Evolutionary conservation across 2,888 invertebrate genomes (phyloP).

Genomic region (Diploptera punctata): DNA sequence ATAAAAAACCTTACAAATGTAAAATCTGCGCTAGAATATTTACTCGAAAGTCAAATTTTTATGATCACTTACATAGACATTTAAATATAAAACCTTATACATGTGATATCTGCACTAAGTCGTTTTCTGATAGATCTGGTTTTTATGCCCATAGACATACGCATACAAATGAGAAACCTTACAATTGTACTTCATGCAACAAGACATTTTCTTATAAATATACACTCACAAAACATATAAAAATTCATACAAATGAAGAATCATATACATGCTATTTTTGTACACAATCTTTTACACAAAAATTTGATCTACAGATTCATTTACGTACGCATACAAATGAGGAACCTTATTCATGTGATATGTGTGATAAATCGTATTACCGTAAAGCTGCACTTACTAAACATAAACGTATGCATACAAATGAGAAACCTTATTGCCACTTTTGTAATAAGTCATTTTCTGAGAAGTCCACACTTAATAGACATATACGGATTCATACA

Average conservation of each 20-base stretch:
- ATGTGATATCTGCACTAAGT: no score
- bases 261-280: not conserved
- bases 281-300: not conserved
- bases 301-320: not conserved
- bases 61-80: not conserved
- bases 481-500: not conserved
- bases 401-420: no score
- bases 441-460: not conserved
- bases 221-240: not conserved
- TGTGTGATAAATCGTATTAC: not conserved
- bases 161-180: no score
- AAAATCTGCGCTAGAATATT: not conserved
- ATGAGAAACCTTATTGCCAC: not conserved
- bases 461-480: no score
- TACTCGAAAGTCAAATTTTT: not conserved
- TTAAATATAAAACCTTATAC: no score
- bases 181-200: no score
- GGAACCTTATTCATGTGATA: not conserved
- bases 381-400: not conserved
- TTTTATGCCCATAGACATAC: not conserved
- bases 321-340: not conserved
- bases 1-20: not conserved
- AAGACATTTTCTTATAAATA: not conserved
- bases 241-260: not conserved
- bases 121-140: no score